phyloP scores from a whole-genome alignment of 2,113 vertebrate genomes.

The Cinclus mexicanus region DNA sequence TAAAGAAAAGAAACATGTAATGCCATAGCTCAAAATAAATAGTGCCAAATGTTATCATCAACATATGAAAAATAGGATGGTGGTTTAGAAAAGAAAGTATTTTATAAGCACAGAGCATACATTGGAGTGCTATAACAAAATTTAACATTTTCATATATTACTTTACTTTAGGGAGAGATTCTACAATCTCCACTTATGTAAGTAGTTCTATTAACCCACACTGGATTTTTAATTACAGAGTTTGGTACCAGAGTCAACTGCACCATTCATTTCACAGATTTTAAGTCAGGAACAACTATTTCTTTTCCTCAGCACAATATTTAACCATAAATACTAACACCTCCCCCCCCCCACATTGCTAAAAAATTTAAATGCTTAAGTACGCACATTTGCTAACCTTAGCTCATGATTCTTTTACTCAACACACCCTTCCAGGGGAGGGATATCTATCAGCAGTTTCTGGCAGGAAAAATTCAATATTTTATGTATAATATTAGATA shows the following conservation, averaged over 20 bases:
- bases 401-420: neutral
- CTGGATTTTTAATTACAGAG: neutral
- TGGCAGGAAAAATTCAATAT: neutral
- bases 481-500: neutral
- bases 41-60: constrained; percentile 45
- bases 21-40: constrained; percentile 71
- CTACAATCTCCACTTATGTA: neutral
- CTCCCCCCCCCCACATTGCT: fast-evolving
- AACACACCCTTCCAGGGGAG: neutral
- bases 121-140: neutral
- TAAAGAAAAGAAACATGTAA: constrained; percentile 55
- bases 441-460: neutral
- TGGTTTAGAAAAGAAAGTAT: neutral
- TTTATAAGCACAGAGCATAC: neutral
- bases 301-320: neutral
- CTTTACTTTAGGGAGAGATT: neutral
- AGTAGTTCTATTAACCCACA: neutral
- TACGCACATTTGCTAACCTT: neutral
- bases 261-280: neutral
- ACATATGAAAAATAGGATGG: neutral
- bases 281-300: neutral
- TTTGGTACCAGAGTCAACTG: neutral
- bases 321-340: neutral
- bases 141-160: neutral
- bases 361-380: neutral